Percentiles rank a stretch among this genome's conserved stretches.
Evolutionary conservation across 2,113 vertebrate genomes (phyloP).

Genomic region (Holacanthus passer): DNA sequence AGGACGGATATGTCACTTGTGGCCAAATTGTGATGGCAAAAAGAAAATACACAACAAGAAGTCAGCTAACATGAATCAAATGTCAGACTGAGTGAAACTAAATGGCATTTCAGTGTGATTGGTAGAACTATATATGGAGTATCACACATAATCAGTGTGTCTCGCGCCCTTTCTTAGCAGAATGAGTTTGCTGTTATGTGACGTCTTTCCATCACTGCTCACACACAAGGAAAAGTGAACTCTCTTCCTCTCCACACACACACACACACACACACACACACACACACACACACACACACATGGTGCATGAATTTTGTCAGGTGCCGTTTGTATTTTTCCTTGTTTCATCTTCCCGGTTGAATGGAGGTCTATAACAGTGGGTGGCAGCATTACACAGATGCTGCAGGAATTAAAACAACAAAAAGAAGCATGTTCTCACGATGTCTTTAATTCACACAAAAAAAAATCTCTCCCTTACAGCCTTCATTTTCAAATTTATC

Average conservation of each 20-base stretch:
- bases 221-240: not conserved
- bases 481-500: not conserved
- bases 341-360: not conserved
- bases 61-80: not conserved
- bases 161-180: too few relatives aligned
- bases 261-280: too few relatives aligned
- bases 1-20: not conserved
- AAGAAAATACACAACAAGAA: not conserved
- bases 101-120: not conserved
- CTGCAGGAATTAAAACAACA: conserved; percentile 4
- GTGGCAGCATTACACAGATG: conserved; percentile 9
- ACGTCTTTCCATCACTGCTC: not conserved
- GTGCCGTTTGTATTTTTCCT: not conserved
- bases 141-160: not conserved
- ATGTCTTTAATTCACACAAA: too few relatives aligned
- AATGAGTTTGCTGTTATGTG: not conserved
- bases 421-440: not conserved
- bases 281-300: too few relatives aligned
- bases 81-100: too few relatives aligned
- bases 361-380: not conserved
- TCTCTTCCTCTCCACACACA: too few relatives aligned
- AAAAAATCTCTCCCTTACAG: too few relatives aligned
- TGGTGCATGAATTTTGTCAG: not conserved
- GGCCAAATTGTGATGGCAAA: too few relatives aligned
- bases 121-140: not conserved